Evolutionary conservation across 2,113 vertebrate genomes (phyloP).

Genomic region (Nothobranchius furzeri): DNA sequence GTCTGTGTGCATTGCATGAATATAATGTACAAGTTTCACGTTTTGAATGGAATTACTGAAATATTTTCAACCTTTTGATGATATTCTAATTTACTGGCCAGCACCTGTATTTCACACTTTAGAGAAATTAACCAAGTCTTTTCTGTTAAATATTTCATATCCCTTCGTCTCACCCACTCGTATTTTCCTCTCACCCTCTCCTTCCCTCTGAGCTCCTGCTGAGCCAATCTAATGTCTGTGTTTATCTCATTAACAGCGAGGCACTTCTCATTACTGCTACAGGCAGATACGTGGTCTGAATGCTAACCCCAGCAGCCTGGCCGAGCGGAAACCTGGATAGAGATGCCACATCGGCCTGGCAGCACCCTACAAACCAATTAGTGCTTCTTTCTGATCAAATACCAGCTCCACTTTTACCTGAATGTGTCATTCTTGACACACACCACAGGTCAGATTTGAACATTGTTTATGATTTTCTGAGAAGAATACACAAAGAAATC

Average conservation of each 20-base stretch:
- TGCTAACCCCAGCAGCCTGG: conserved; percentile 54
- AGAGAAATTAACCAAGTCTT: conserved; percentile 27
- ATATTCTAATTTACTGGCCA: too few relatives aligned
- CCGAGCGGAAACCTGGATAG: conserved; percentile 38
- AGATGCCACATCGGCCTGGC: conserved; percentile 22
- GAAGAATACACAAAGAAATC: too few relatives aligned
- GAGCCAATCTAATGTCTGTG: conserved; percentile 73
- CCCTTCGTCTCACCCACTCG: conserved; percentile 25
- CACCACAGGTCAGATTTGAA: conserved; percentile 12
- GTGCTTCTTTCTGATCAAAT: conserved; percentile 35
- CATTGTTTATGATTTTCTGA: not conserved
- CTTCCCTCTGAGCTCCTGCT: conserved; percentile 34
- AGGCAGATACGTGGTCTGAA: conserved; percentile 64
- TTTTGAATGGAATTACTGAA: too few relatives aligned
- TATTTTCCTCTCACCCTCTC: conserved; percentile 21
- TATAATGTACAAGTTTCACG: too few relatives aligned
- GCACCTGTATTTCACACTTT: conserved; percentile 24
- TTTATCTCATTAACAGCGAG: conserved; percentile 76
- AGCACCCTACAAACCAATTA: conserved; percentile 51
- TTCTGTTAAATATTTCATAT: conserved; percentile 54
- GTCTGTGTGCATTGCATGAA: too few relatives aligned
- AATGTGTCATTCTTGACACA: conserved; percentile 14
- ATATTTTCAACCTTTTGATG: too few relatives aligned
- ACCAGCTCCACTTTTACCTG: conserved; percentile 12
- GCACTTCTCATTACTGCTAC: conserved; percentile 59